A percentile compares a stretch with the other conserved stretches of the same genome.
These are phyloP conservation scores for Ceratitis capitata DNA, from an alignment of 1,140 invertebrate genomes.

Conservation along the genomic window DNA sequence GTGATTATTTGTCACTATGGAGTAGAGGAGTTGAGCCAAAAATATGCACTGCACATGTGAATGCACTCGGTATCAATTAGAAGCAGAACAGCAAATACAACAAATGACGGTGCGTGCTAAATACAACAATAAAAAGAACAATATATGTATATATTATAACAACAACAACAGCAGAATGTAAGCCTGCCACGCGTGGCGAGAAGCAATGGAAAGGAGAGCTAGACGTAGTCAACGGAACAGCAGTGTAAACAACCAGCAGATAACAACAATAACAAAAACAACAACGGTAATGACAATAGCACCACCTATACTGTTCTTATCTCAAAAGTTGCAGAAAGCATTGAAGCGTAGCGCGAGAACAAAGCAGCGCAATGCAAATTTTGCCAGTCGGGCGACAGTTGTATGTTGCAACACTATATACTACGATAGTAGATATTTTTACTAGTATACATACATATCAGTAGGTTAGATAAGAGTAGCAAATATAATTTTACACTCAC, in stretches of 20 bases:
- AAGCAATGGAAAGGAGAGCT: neutral
- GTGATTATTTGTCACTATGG: neutral
- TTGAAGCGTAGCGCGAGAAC: neutral
- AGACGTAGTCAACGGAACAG: neutral
- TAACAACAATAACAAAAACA: neutral
- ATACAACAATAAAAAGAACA: neutral
- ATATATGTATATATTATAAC: too few species aligned
- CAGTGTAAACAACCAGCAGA: neutral
- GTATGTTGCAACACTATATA: neutral
- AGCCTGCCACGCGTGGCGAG: neutral
- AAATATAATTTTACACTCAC: neutral
- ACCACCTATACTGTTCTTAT: neutral
- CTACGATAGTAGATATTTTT: too few species aligned
- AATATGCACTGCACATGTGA: neutral
- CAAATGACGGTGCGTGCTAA: neutral
- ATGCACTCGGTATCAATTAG: conserved; percentile 21
- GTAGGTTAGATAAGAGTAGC: neutral
- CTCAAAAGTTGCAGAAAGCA: neutral
- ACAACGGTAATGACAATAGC: neutral
- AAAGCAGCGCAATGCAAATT: neutral
- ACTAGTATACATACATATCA: too few species aligned
- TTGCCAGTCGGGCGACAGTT: neutral
- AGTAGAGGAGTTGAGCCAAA: neutral
- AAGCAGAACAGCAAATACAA: neutral
- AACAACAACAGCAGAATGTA: neutral